Conservation (phyloP, 1,140 invertebrate species). For the Danaus plexippus region DNA sequence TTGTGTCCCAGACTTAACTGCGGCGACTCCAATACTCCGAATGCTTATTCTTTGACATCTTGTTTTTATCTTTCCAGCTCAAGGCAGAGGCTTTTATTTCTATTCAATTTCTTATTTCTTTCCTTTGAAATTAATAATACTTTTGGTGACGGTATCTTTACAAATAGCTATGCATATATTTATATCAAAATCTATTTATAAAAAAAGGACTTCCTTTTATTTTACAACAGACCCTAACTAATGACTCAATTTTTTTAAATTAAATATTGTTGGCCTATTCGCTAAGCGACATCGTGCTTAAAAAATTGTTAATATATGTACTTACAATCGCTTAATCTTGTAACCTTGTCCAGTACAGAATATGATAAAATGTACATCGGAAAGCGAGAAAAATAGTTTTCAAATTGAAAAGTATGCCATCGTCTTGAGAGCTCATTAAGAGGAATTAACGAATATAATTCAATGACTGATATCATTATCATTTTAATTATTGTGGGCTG, state of each 20-base stretch:
- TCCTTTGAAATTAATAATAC: not conserved
- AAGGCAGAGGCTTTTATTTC: not conserved
- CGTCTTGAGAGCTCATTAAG: conserved; percentile 5
- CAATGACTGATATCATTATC: conserved; percentile 51
- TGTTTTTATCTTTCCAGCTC: too few relatives aligned
- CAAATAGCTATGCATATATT: not conserved
- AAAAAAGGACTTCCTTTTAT: too few relatives aligned
- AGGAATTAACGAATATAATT: conserved; percentile 12
- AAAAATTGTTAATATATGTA: too few relatives aligned
- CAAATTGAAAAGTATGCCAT: conserved; percentile 14
- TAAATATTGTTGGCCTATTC: conserved; percentile 4
- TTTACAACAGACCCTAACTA: too few relatives aligned
- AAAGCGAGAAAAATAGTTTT: too few relatives aligned
- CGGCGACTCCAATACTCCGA: too few relatives aligned
- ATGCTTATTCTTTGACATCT: too few relatives aligned
- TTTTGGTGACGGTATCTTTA: not conserved
- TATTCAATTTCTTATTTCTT: not conserved
- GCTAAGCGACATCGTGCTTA: not conserved
- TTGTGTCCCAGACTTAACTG: too few relatives aligned
- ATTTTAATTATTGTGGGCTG: conserved; percentile 33
- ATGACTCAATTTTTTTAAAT: not conserved
- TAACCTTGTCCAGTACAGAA: too few relatives aligned
- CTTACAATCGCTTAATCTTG: too few relatives aligned
- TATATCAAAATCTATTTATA: too few relatives aligned
- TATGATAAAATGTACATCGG: too few relatives aligned